Evolutionary conservation across 1,140 invertebrate genomes (phyloP), one percentile per base, ranked within the genome.

Genomic region (Himalopsyche phryganea): DNA sequence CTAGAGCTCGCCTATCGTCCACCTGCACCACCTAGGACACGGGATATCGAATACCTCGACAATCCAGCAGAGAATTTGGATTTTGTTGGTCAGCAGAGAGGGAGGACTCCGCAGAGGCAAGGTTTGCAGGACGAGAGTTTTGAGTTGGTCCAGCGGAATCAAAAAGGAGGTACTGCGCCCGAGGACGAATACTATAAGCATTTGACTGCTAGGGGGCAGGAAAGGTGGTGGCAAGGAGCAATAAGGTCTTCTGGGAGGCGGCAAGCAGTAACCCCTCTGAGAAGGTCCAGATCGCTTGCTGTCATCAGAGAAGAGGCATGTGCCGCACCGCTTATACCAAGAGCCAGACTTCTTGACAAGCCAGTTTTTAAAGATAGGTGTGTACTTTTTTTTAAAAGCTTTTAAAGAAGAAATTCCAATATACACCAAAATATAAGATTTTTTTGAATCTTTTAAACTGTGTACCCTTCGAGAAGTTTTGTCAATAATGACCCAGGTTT

Each of bases 261-360:
- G 23, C 23, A 28, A 28, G 3, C 23, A 5, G 23, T 28, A 9
- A 9, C 23, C 23, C 23, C 23, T 3, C 42, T 90, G 66, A 80
- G 87, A 28, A 79, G 87, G 38, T 87, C 86, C 60, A 76, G 84
- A 63, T 89, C 87, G 67, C 82, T 89, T 65, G 88, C 88, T 40
- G 84, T 89, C 38, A 88, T 88, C 68, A 81, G 86, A 67, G 87
- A 89, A 69, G 85, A 88, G 71, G 82, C 85, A 46, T 86, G 84
- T 69, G 84, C 80, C 55, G 82, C 81, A 66, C 87, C 89, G 70
- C 75, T 89, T 48, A 90, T 90, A 71, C 88, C 88, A 19, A 80
- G 88, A 62, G 87, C 87, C 15, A 86, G 86, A 66, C 76, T 89
- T 45, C 86, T 88, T 63, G 86, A 88, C 73, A 84, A 84, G 36